phyloP scores from a whole-genome alignment of 53 echinoderm and acorn worm species.

The Antedon mediterranea region DNA sequence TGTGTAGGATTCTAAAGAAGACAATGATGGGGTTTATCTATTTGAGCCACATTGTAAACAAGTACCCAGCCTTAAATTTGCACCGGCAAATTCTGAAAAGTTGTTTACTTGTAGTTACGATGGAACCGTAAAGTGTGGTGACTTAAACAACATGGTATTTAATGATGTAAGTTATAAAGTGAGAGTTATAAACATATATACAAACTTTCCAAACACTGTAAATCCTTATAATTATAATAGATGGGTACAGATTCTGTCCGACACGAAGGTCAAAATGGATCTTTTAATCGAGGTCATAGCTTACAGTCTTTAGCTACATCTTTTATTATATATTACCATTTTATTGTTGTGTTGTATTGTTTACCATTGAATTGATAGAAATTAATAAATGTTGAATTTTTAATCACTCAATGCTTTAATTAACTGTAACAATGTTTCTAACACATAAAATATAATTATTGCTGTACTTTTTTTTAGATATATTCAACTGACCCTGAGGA shows the following conservation, averaged over 20 bases:
- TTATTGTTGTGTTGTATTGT: too few relatives aligned
- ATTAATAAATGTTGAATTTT: too few relatives aligned
- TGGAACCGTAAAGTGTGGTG: constrained; percentile 70
- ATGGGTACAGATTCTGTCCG: too few relatives aligned
- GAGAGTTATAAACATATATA: too few relatives aligned
- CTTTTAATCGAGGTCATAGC: neutral
- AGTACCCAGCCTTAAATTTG: constrained; percentile 54
- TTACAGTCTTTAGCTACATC: neutral
- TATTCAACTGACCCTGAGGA: constrained; percentile 36
- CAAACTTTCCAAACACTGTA: too few relatives aligned
- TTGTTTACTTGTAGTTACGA: constrained; percentile 70
- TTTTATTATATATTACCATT: too few relatives aligned
- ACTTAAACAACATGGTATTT: constrained; percentile 56
- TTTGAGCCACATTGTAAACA: constrained; percentile 66
- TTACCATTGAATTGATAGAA: too few relatives aligned
- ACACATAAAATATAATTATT: too few relatives aligned
- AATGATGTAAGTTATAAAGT: constrained; percentile 51
- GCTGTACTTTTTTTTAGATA: constrained; percentile 17
- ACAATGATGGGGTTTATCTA: constrained; percentile 54
- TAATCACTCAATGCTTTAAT: too few relatives aligned
- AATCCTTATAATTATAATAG: too few relatives aligned
- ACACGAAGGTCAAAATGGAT: neutral
- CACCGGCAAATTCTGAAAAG: constrained; percentile 31
- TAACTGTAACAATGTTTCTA: too few relatives aligned
- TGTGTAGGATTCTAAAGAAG: constrained; percentile 41